These are phyloP conservation scores for Mesoclemmys tuberculata DNA, from an alignment of 2,113 vertebrate species.

Conservation along the genomic window DNA sequence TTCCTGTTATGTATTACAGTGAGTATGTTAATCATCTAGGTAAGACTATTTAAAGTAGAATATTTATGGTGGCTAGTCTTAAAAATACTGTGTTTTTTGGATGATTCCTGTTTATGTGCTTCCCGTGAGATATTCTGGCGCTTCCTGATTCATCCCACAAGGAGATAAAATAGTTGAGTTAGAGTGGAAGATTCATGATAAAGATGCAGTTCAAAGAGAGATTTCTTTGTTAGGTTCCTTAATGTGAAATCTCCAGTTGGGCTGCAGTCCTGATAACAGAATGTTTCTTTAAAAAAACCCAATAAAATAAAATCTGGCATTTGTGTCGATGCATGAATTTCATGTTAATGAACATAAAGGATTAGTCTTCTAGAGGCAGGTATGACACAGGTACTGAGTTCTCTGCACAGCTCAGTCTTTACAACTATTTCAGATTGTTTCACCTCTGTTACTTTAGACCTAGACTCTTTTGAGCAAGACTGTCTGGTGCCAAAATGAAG, in stretches of 20 bases:
- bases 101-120: background rate
- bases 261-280: background rate
- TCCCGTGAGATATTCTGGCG: accelerated
- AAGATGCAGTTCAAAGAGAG: background rate
- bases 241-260: background rate
- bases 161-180: background rate
- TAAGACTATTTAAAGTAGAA: background rate
- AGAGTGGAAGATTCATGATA: background rate
- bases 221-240: background rate
- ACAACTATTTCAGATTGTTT: background rate
- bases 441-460: background rate
- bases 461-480: background rate
- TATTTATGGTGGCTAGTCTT: background rate
- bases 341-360: background rate
- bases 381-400: background rate
- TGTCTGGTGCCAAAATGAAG: background rate
- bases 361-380: background rate
- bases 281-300: background rate
- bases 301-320: background rate
- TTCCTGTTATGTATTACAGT: background rate
- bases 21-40: background rate
- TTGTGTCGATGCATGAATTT: background rate
- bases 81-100: accelerated
- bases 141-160: background rate
- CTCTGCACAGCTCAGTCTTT: background rate